Base-by-base conservation (phyloP, 1,140 invertebrate species). In the Arion vulgaris region DNA sequence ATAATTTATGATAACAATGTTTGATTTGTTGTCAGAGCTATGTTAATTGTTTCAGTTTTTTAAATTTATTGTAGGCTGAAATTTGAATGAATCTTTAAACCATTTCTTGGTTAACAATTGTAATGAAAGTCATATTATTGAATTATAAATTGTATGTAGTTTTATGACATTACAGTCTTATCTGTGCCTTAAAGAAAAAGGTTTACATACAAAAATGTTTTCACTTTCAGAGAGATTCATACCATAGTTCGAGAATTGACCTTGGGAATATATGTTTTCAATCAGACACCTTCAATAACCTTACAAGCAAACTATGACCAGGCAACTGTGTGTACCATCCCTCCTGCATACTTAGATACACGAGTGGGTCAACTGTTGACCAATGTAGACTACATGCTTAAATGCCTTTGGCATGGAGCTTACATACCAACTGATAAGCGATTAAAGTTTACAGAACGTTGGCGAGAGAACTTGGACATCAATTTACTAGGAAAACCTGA, bases 381-480 rank as follows among this genome's bases (percentile, higher is more conserved):
- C 5, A 89, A 84, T 83, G 88, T 92, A 2, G 92, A 92, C 82
- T 92, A 92, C 85, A 92, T 92, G 91, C 88, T 93, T 85, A 92
- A 93, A 53, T 83, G 84, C 1, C 80, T 93, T 23, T 93, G 92
- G 92, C 92, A 93, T 86, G 92, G 92, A 13, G 89, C 87, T 32
- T 91, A 90, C 83, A 88, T 93, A 75, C 91, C 91, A 0, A 89
- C 90, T 80, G 91, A 92, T n/a, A 92, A 92, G 86, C 73, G 92
- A 39, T 88, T 87, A 51, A 92, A 93, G 81, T 93, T 93, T 81
- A 85, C 88, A 17, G 92, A 93, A 73, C 87, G 91, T 51, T 93
- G 92, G 92, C 81, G 92, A 68, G 85, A 83, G 51, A 91, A 87
- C 83, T 81, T 91, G 13, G 91, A 92, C 80, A 88, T 91, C 13